phyloP scores from a whole-genome alignment of 1,140 invertebrate genomes.

The Magallana ariakensis region DNA sequence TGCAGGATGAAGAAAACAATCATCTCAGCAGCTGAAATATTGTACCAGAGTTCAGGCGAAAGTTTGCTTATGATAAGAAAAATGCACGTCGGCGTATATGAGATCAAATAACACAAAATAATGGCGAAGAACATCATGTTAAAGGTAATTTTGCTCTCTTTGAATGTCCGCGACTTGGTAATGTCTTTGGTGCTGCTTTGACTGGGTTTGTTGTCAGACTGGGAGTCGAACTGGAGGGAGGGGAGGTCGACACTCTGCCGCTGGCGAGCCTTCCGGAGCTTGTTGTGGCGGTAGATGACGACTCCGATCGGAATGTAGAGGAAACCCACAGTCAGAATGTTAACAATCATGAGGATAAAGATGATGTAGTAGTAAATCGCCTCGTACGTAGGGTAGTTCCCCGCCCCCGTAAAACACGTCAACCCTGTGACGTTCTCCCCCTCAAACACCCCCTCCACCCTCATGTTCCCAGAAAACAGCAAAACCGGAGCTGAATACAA shows the following conservation, averaged over 20 bases:
- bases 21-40: not conserved
- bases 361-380: constrained; percentile 7
- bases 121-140: constrained; percentile 35
- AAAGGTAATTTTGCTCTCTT: constrained; percentile 23
- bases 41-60: not conserved
- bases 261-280: not conserved
- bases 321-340: not conserved
- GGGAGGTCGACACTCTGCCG: not conserved
- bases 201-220: not conserved
- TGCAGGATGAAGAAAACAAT: not conserved
- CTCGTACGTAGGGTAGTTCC: not conserved
- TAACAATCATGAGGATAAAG: not conserved
- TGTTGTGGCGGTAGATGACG: constrained; percentile 25
- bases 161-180: not conserved
- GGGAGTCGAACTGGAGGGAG: not conserved
- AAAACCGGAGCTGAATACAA: constrained; percentile 42
- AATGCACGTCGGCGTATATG: constrained; percentile 16
- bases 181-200: constrained; percentile 7
- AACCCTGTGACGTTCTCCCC: constrained; percentile 34
- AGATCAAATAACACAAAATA: constrained; percentile 14
- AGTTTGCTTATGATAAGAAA: constrained; percentile 38
- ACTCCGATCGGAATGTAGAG: constrained; percentile 25
- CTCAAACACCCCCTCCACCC: constrained; percentile 1
- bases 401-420: constrained; percentile 12
- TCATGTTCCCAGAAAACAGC: constrained; percentile 40